Conservation (phyloP, 2,888 invertebrate genomes). For the Danaus chrysippus region DNA sequence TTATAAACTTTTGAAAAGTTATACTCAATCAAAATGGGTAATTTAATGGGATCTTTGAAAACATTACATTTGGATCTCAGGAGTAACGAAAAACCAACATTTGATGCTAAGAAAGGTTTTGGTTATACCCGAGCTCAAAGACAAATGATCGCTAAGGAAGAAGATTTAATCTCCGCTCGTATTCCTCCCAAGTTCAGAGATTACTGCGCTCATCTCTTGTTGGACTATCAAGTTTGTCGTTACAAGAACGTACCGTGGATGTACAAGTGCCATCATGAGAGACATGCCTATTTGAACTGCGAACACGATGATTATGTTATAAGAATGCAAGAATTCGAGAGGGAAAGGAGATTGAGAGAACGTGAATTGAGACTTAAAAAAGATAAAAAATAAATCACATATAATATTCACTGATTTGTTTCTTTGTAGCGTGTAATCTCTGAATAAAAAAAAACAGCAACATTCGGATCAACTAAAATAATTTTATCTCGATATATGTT, state of each 20-base stretch:
- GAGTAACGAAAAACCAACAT: conserved; percentile 76
- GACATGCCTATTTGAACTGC: conserved; percentile 86
- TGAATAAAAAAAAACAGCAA: no score
- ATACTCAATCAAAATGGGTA: conserved; percentile 46
- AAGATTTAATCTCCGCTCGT: conserved; percentile 86
- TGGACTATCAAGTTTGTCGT: conserved; percentile 84
- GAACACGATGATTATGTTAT: conserved; percentile 88
- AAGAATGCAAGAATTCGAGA: conserved; percentile 67
- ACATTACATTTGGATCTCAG: conserved; percentile 49
- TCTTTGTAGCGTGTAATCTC: no score
- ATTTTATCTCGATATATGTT: no score
- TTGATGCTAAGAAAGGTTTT: conserved; percentile 85
- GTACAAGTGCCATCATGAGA: conserved; percentile 84
- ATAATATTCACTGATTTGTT: not conserved
- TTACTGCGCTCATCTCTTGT: conserved; percentile 88
- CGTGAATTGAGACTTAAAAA: conserved; percentile 50
- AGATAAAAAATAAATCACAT: conserved; percentile 7
- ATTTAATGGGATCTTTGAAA: conserved; percentile 45
- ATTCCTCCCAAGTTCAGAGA: conserved; percentile 84
- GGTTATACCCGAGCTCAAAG: conserved; percentile 82
- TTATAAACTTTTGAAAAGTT: no score
- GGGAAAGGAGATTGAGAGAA: conserved; percentile 55
- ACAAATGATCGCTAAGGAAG: conserved; percentile 83
- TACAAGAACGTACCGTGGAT: conserved; percentile 83
- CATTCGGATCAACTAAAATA: no score